Percentiles rank a stretch among this genome's conserved stretches.
Evolutionary conservation across 2,888 invertebrate species (phyloP).

Genomic region (Apocheima hispidaria): DNA sequence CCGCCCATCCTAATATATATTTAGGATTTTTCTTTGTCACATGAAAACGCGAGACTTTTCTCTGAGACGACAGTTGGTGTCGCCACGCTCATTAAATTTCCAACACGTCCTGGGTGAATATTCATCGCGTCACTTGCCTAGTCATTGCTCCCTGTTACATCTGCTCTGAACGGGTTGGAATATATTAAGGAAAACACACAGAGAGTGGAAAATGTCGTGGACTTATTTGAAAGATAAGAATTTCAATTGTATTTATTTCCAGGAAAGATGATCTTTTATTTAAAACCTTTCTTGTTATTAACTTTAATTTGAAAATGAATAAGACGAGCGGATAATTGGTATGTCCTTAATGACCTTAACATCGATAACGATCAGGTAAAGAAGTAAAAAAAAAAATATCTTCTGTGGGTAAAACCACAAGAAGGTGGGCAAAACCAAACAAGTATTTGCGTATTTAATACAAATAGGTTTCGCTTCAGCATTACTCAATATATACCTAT

Average conservation of each 20-base stretch:
- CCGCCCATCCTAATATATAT: too few species aligned
- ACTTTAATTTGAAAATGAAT: neutral
- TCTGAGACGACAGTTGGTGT: slow-evolving; percentile 29
- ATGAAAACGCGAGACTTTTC: slow-evolving; percentile 22
- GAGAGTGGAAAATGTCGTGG: slow-evolving; percentile 7
- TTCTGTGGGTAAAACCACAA: too few species aligned
- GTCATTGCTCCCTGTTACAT: slow-evolving; percentile 40
- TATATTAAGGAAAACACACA: slow-evolving; percentile 25
- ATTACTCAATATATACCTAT: too few species aligned
- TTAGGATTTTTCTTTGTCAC: slow-evolving; percentile 14
- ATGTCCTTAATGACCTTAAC: neutral
- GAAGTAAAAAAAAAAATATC: too few species aligned
- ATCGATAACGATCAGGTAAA: neutral
- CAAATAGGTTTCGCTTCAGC: too few species aligned
- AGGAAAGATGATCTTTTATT: neutral
- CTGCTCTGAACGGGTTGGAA: slow-evolving; percentile 28
- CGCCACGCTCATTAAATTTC: slow-evolving; percentile 54
- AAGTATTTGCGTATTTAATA: too few species aligned
- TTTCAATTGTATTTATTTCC: slow-evolving; percentile 23
- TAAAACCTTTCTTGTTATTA: neutral
- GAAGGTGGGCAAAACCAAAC: too few species aligned
- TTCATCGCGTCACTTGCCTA: slow-evolving; percentile 53
- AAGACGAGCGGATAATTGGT: neutral
- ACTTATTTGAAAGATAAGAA: slow-evolving; percentile 4
- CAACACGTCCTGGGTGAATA: slow-evolving; percentile 55